Evolutionary conservation across 2,797 vertebrate genomes (phyloP).

Genomic region (Podarcis siculus): DNA sequence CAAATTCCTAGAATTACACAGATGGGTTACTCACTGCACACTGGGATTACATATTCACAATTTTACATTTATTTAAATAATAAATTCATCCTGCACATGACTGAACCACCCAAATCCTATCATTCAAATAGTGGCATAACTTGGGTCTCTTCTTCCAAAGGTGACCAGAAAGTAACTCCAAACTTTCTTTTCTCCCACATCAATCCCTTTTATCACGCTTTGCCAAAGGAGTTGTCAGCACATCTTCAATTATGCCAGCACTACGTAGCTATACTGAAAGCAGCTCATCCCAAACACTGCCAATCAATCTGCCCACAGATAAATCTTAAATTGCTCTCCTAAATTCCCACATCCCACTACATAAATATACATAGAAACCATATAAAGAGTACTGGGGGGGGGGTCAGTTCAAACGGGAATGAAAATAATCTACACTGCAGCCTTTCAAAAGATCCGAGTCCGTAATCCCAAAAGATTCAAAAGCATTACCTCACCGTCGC

Average conservation of each 20-base stretch:
- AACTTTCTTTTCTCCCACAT: not conserved
- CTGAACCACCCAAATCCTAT: not conserved
- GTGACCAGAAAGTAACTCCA: slow-evolving; percentile 10
- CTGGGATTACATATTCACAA: not conserved
- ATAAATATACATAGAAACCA: slow-evolving; percentile 8
- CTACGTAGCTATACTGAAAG: slow-evolving; percentile 13
- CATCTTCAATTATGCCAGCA: not conserved
- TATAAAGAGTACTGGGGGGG: slow-evolving; percentile 47
- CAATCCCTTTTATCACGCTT: not conserved
- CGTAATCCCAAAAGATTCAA: slow-evolving; percentile 80
- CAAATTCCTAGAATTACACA: not conserved
- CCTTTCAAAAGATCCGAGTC: slow-evolving; percentile 76
- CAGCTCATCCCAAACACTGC: not conserved
- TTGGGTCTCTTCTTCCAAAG: not conserved
- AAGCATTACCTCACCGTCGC: slow-evolving; percentile 82
- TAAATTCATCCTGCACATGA: not conserved
- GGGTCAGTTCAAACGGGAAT: slow-evolving; percentile 68
- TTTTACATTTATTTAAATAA: not conserved
- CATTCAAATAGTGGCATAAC: not conserved
- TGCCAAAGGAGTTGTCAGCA: slow-evolving; percentile 2
- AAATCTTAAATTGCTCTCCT: slow-evolving; percentile 51
- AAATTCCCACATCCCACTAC: slow-evolving; percentile 34
- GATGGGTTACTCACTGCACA: not conserved
- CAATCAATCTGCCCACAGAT: slow-evolving; percentile 30
- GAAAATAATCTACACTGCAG: slow-evolving; percentile 76